Evolutionary conservation across 2,113 vertebrate genomes (phyloP).

Genomic region (Triplophysa siluroides): DNA sequence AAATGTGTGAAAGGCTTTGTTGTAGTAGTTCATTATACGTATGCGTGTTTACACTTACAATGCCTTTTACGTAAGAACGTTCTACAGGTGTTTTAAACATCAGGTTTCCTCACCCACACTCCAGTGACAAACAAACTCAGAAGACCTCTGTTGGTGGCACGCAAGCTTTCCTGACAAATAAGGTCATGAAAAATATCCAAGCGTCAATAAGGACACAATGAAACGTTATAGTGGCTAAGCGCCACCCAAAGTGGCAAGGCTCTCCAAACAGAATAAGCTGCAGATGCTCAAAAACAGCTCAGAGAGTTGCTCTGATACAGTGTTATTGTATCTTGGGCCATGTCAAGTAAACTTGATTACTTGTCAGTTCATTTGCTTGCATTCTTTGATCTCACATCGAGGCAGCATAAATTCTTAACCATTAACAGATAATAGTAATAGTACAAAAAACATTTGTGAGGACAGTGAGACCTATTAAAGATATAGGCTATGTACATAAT

Average conservation of each 20-base stretch:
- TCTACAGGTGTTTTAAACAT: constrained; percentile 35
- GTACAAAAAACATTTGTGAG: not conserved
- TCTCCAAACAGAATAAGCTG: constrained; percentile 2
- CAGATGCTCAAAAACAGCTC: constrained; percentile 11
- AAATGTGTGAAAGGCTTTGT: not conserved
- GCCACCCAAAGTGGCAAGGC: not conserved
- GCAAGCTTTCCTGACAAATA: constrained; percentile 21
- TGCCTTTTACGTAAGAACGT: not conserved
- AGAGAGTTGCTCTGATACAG: not conserved
- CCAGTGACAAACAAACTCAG: not conserved
- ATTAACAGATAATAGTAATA: not conserved
- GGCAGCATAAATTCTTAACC: not conserved
- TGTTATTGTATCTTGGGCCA: constrained; percentile 1
- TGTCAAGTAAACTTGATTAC: constrained; percentile 12
- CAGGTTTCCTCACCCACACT: not conserved
- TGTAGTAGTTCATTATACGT: not conserved
- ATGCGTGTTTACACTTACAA: not conserved
- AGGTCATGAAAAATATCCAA: constrained; percentile 10
- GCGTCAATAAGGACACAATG: not conserved
- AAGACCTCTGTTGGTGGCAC: constrained; percentile 23
- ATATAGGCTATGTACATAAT: too few species aligned
- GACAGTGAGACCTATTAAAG: too few species aligned
- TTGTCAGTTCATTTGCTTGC: not conserved
- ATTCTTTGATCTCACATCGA: not conserved
- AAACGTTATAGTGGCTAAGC: constrained; percentile 10